phyloP scores from a whole-genome alignment of 2,113 vertebrate species.

The Vulpes ferrilata region DNA sequence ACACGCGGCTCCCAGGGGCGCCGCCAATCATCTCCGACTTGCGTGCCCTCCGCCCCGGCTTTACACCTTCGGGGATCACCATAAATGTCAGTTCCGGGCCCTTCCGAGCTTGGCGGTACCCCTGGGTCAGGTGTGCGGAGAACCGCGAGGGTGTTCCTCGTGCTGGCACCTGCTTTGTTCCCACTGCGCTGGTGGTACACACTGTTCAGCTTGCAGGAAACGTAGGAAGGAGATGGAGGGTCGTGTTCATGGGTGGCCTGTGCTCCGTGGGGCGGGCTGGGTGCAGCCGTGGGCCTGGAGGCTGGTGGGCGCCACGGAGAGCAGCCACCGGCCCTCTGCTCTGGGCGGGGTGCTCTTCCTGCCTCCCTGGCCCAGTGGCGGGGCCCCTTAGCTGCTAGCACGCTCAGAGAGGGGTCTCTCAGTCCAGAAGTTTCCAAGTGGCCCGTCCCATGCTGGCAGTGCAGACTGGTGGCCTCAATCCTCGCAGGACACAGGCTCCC shows the following conservation, averaged over 20 bases:
- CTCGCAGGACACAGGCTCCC: neutral
- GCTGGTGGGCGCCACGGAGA: too few species aligned
- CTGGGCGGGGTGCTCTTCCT: neutral
- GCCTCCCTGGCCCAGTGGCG: neutral
- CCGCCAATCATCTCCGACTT: neutral
- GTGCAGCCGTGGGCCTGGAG: too few species aligned
- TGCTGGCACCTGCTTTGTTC: neutral
- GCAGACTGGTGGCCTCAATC: neutral
- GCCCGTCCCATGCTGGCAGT: neutral
- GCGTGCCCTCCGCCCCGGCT: neutral
- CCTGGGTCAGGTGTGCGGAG: neutral
- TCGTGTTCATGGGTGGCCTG: neutral
- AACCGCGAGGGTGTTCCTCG: neutral
- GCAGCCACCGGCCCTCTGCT: neutral
- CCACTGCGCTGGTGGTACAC: neutral
- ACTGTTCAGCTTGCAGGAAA: neutral
- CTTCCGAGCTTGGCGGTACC: accelerated
- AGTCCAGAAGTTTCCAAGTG: neutral
- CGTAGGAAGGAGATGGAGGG: neutral
- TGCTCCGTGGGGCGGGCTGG: neutral
- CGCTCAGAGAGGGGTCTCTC: neutral
- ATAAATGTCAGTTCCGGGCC: neutral
- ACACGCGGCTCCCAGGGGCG: neutral
- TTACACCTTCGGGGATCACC: neutral
- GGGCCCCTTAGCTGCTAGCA: neutral